These are phyloP conservation scores for Gallinago stenura DNA, from an alignment of 2,797 vertebrate genomes.

Conservation along the genomic window DNA sequence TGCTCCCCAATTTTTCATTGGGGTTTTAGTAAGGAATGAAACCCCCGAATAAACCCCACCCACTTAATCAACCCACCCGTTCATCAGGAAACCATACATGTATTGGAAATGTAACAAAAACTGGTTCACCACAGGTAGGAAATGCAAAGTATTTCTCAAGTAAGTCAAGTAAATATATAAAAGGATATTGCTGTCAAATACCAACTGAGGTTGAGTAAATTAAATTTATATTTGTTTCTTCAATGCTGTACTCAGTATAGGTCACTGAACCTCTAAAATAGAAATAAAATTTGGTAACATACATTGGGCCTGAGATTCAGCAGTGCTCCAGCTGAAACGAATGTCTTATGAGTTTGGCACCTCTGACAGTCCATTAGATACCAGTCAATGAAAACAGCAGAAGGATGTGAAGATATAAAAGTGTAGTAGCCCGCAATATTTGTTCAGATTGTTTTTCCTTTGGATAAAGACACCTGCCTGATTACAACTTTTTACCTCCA, in stretches of 20 bases:
- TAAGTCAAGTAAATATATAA: slow-evolving; percentile 56
- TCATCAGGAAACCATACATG: slow-evolving; percentile 8
- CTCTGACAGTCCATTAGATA: slow-evolving; percentile 36
- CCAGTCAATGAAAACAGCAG: slow-evolving; percentile 37
- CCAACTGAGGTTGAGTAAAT: slow-evolving; percentile 55
- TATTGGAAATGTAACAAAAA: slow-evolving; percentile 40
- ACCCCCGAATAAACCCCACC: neutral
- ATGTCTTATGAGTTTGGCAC: neutral
- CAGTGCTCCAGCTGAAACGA: neutral
- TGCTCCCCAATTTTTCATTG: neutral
- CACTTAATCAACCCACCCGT: slow-evolving; percentile 3
- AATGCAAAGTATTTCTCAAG: slow-evolving; percentile 60
- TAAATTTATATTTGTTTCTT: slow-evolving; percentile 54
- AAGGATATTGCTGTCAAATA: slow-evolving; percentile 72
- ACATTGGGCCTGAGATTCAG: neutral
- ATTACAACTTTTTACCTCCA: slow-evolving; percentile 75
- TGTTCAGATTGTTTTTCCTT: slow-evolving; percentile 79
- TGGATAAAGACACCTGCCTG: slow-evolving; percentile 81
- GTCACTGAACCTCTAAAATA: slow-evolving; percentile 32
- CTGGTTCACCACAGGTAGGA: slow-evolving; percentile 32
- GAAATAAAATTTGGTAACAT: slow-evolving; percentile 26
- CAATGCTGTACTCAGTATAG: neutral
- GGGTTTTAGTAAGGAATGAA: neutral
- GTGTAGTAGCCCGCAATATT: slow-evolving; percentile 68
- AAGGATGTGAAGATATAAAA: slow-evolving; percentile 68